Percentiles rank a stretch among this genome's conserved stretches.
phyloP scores from a whole-genome alignment of 2,888 invertebrate species.

The Bruchidius siliquastri region DNA sequence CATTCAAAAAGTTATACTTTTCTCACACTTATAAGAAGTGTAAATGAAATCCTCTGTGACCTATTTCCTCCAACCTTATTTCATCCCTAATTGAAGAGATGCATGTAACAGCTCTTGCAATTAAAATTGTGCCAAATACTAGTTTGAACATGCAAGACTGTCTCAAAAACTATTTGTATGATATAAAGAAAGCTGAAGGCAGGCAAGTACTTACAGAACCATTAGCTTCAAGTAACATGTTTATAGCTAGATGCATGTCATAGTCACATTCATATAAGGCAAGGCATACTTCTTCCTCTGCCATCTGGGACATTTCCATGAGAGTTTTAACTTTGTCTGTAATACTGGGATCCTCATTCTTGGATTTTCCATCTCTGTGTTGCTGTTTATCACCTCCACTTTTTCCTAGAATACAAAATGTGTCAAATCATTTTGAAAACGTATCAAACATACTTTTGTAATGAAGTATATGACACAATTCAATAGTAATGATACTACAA shows the following conservation, averaged over 20 bases:
- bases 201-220: conserved; percentile 50
- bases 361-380: conserved; percentile 36
- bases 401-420: conserved; percentile 30
- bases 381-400: conserved; percentile 39
- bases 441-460: background rate
- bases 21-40: too few species aligned
- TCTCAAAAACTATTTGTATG: too few species aligned
- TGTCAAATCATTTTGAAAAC: background rate
- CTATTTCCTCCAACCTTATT: too few species aligned
- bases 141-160: too few species aligned
- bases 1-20: too few species aligned
- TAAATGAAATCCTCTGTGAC: too few species aligned
- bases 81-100: too few species aligned
- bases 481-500: background rate
- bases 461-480: background rate
- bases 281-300: conserved; percentile 86
- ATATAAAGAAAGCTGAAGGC: too few species aligned
- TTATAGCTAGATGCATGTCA: conserved; percentile 78
- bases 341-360: conserved; percentile 56
- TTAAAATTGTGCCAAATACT: too few species aligned
- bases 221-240: conserved; percentile 72
- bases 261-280: conserved; percentile 91
- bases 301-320: conserved; percentile 85
- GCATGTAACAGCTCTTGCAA: too few species aligned
- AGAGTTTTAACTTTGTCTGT: conserved; percentile 72